A percentile compares a stretch with the other conserved stretches of the same genome.
Evolutionary conservation across 1,140 invertebrate genomes (phyloP).

Genomic region (Dreissena polymorpha): DNA sequence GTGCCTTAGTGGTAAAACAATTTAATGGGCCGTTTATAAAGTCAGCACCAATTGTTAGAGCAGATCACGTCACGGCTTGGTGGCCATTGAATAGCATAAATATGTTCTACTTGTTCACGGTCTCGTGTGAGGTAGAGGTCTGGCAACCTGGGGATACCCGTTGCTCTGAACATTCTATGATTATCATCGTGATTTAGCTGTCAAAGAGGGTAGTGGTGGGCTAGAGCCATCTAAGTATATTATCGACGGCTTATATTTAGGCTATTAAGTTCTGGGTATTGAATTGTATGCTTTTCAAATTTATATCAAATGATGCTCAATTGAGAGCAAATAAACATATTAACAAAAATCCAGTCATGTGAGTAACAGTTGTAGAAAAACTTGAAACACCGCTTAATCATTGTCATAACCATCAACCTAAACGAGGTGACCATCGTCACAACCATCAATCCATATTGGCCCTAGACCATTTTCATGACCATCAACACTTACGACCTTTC

Average conservation of each 20-base stretch:
- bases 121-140: background rate
- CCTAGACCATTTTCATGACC: conserved; percentile 10
- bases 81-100: background rate
- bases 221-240: background rate
- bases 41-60: background rate
- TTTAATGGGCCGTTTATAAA: background rate
- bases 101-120: background rate
- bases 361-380: no score
- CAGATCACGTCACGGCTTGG: background rate
- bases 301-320: no score
- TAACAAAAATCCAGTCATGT: no score
- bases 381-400: no score
- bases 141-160: background rate
- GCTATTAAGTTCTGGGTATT: no score
- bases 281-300: no score
- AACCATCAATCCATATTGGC: background rate
- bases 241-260: no score
- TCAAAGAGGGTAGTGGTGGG: background rate
- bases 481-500: background rate
- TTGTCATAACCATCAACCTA: background rate
- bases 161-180: background rate
- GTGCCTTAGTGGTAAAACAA: background rate
- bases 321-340: no score
- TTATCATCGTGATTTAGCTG: background rate
- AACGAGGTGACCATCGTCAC: background rate